Evolutionary conservation across 2,797 vertebrate genomes (phyloP), one percentile per base, ranked within the genome.

Genomic region (Clarias fuscus): DNA sequence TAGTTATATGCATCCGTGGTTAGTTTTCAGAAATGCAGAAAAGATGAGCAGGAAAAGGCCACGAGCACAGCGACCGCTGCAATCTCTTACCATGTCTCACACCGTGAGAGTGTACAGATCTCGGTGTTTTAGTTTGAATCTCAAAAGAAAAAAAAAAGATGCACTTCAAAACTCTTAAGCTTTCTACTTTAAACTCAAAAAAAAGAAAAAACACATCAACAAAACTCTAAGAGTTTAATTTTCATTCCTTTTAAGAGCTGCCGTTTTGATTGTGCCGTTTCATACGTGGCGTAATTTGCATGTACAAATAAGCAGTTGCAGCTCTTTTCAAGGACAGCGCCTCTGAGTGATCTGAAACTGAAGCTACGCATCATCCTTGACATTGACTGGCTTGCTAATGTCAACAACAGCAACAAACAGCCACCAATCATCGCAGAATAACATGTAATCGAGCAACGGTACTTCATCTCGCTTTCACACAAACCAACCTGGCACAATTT

Each of bases 21-120:
- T 90, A 90, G 88, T 4, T 40, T 88, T 87, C 89, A 88, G 86
- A 85, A 92, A 65, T 27, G 43, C 43, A 48, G 48, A n/a, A 10
- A n/a, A 65, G 15, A 59, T 61, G 53, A 71, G n/a, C 78, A 78
- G 64, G 82, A 85, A 82, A 65, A 11, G 72, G 22, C 81, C 37
- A 86, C 37, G 18, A 27, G 59, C 24, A 59, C 75, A 48, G 3
- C 27, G 76, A 71, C 65, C 67, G 33, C 64, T 43, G 27, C 11
- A 61, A 58, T 62, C 37, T 56, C 22, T 27, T n/a, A 6, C 43
- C 59, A 30, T 75, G 30, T 1, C 73, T 65, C 37, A 58, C 48
- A 37, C 85, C 33, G 33, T 10, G 24, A 71, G 17, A 62, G 24
- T 6, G 2, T 8, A 64, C 33, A 18, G 24, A 65, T 24, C 40